phyloP scores from a whole-genome alignment of 2,888 invertebrate genomes.

The Arge pagana region DNA sequence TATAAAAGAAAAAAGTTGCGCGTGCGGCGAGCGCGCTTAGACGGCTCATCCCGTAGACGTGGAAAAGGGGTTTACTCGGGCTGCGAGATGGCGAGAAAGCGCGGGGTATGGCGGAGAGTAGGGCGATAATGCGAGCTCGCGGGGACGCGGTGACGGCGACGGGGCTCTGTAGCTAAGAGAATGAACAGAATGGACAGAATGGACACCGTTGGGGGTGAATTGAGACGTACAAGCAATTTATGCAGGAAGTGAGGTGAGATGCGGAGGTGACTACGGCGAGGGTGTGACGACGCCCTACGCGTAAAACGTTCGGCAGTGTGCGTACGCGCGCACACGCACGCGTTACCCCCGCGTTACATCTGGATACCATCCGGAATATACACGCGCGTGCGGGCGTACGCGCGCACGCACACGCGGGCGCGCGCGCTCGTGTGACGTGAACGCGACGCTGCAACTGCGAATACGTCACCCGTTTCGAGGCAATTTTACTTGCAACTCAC shows the following conservation, averaged over 20 bases:
- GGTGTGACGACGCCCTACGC: neutral
- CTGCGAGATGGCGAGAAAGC: neutral
- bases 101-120: constrained; percentile 3
- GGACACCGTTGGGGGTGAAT: constrained; percentile 48
- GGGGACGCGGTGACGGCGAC: neutral
- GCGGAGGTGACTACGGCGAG: neutral
- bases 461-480: too few species aligned
- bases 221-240: constrained; percentile 54
- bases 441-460: too few species aligned
- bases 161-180: constrained; percentile 10
- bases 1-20: too few species aligned
- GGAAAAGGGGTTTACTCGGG: too few species aligned
- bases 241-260: constrained; percentile 35
- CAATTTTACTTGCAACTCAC: too few species aligned
- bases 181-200: constrained; percentile 17
- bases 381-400: too few species aligned
- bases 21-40: neutral
- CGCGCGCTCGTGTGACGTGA: too few species aligned
- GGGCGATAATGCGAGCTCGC: neutral
- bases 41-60: neutral
- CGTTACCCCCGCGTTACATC: too few species aligned
- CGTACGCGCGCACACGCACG: constrained; percentile 34
- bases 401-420: too few species aligned
- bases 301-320: neutral
- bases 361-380: too few species aligned